Base-by-base conservation (phyloP, 2,113 vertebrate species). In the Gadus chalcogrammus region DNA sequence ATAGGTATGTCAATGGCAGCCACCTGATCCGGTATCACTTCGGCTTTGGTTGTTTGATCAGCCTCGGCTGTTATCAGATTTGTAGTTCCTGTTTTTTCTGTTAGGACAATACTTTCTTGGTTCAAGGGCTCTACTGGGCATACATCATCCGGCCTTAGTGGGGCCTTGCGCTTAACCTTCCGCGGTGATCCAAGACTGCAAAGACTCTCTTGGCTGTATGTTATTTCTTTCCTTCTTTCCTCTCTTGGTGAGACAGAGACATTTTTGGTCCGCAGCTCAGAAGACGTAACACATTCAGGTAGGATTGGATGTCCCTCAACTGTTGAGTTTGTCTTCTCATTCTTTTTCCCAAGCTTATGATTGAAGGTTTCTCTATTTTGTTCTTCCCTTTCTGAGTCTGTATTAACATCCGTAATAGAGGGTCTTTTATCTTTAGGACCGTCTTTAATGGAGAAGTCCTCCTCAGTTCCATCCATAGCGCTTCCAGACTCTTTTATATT, bases 61-160 rank as follows among this genome's bases (percentile, higher is more conserved):
- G 3, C 13, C 24, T 0, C 48, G 87, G 67, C 22, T 70, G 72
- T 67, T 55, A 15, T 28, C 38, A 52, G 0, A 63, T 35, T 69
- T 16, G 68, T 74, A 17, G 28, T 58, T 35, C 17, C 17, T 22
- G 15, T 73, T 17, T 68, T 52, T 13, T 66, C 28, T 4, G 42
- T 27, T 28, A 35, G 17, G 38, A 53, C 55, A 22, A 15, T 55
- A 4, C 35, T 67, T 28, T 70, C 70, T 27, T 59, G 52, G 17
- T 35, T 58, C 1, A 68, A 64, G 15, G 61, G 70, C 42, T 59
- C 71, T 61, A 61, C 17, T 17, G 48, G 11, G 13, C 60, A 74
- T 55, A 80, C 48, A 48, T 82, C 16, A 13, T 84, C 83, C 64
- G 79, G 71, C 74, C 69, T 87, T 76, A 70, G 75, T 53, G 70